Percentiles rank a stretch among this genome's conserved stretches.
Evolutionary conservation across 2,888 invertebrate species (phyloP).

Genomic region (Fragum sueziense): DNA sequence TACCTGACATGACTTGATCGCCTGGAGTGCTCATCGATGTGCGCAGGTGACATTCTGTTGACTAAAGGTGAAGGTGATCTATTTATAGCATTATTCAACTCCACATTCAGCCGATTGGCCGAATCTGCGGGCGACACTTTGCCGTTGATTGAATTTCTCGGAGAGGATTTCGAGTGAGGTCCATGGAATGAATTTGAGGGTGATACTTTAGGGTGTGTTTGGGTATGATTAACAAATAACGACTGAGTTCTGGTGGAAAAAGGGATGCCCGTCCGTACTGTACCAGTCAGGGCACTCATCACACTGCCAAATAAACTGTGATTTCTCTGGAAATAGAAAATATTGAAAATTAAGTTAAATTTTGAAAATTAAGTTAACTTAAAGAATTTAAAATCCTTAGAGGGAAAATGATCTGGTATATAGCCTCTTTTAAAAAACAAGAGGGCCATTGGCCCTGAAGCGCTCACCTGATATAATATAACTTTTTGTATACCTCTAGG

Average conservation of each 20-base stretch:
- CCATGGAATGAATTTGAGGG: conserved; percentile 74
- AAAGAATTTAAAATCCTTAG: no score
- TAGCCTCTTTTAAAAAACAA: no score
- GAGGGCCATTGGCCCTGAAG: no score
- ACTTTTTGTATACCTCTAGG: no score
- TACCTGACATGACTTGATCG: conserved; percentile 61
- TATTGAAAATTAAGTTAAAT: not conserved
- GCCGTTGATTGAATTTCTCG: conserved; percentile 75
- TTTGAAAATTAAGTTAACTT: no score
- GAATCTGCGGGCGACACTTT: conserved; percentile 73
- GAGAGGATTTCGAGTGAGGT: conserved; percentile 71
- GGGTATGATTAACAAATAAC: conserved; percentile 73
- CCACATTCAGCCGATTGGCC: conserved; percentile 74
- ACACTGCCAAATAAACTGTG: conserved; percentile 98
- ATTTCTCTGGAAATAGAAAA: conserved; percentile 88
- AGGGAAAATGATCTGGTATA: no score
- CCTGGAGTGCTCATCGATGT: conserved; percentile 60
- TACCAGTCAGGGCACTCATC: conserved; percentile 77
- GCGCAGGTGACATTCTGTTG: conserved; percentile 61
- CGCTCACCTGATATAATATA: no score
- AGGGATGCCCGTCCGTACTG: conserved; percentile 71
- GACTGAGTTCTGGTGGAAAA: conserved; percentile 78
- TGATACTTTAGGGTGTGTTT: conserved; percentile 71
- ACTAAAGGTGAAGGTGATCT: conserved; percentile 74
- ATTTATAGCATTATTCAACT: conserved; percentile 76